Conservation (phyloP, 2,113 vertebrate species). For the Bungarus multicinctus region DNA sequence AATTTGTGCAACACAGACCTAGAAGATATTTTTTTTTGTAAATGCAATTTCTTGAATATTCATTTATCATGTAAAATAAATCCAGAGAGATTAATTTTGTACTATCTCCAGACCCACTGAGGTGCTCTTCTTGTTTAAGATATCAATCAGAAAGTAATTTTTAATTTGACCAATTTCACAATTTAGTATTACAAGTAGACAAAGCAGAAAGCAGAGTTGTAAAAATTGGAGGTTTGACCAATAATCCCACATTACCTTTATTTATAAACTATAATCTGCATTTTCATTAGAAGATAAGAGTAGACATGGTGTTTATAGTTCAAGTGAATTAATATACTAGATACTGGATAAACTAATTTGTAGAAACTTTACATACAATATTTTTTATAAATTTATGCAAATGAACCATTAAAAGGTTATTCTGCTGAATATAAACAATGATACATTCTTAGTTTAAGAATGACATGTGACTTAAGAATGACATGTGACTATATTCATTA, state of each 20-base stretch:
- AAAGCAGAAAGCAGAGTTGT: not conserved
- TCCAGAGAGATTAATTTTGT: not conserved
- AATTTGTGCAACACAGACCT: slow-evolving; percentile 89
- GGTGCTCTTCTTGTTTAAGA: not conserved
- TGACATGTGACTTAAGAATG: not conserved
- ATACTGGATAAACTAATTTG: not conserved
- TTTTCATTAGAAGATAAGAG: not conserved
- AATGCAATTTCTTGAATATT: not conserved
- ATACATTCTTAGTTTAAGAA: not conserved
- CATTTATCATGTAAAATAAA: not conserved
- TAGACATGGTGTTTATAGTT: not conserved
- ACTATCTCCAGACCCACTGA: not conserved
- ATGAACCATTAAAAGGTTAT: not conserved
- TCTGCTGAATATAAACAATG: not conserved
- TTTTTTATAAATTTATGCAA: not conserved
- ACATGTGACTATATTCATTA: not conserved
- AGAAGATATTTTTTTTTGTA: slow-evolving; percentile 24
- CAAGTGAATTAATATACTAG: not conserved
- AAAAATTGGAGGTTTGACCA: not conserved
- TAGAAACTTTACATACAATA: not conserved
- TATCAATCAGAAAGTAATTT: not conserved
- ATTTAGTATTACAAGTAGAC: not conserved
- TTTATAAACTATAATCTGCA: not conserved
- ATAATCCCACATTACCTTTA: not conserved
- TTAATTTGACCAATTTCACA: not conserved